These are phyloP conservation scores for Eunapius fragilis DNA, from an alignment of 37 sponge, comb jelly and placozoan species.

Conservation along the genomic window DNA sequence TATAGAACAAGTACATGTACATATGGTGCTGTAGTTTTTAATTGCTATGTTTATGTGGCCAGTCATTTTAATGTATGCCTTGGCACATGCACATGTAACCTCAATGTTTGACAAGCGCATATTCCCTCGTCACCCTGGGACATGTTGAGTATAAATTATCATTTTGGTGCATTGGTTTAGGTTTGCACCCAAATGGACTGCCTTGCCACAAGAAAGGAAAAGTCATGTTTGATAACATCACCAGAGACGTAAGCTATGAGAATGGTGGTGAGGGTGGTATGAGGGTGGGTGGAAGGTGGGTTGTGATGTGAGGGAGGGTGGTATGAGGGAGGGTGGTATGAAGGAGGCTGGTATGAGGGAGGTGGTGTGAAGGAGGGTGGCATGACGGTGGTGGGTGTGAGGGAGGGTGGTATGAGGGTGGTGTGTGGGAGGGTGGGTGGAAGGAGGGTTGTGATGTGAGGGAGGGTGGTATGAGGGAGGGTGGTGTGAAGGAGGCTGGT, in stretches of 20 bases:
- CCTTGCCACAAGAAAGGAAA: slow-evolving; percentile 52
- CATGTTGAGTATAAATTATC: neutral
- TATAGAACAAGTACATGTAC: too few species aligned
- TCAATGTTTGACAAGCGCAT: too few species aligned
- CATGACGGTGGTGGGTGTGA: neutral
- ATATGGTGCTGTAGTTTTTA: too few species aligned
- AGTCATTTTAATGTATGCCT: too few species aligned
- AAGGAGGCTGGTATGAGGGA: neutral
- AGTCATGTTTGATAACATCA: slow-evolving; percentile 50
- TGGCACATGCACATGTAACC: too few species aligned
- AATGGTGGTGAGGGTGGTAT: neutral
- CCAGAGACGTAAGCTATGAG: slow-evolving; percentile 51
- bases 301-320: neutral
- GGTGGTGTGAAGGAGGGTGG: neutral
- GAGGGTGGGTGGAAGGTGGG: neutral
- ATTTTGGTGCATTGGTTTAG: slow-evolving; percentile 1
- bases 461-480: neutral
- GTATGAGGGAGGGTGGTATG: neutral
- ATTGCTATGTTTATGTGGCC: too few species aligned
- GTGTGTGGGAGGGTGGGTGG: neutral
- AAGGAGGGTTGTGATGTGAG: neutral
- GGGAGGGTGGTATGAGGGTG: neutral
- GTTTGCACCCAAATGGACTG: slow-evolving; percentile 65
- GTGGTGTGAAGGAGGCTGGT: neutral
- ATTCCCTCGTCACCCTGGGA: neutral